A percentile compares a stretch with the other conserved stretches of the same genome.
phyloP scores from a whole-genome alignment of 2,888 invertebrate species.

The Orgyia antiqua region DNA sequence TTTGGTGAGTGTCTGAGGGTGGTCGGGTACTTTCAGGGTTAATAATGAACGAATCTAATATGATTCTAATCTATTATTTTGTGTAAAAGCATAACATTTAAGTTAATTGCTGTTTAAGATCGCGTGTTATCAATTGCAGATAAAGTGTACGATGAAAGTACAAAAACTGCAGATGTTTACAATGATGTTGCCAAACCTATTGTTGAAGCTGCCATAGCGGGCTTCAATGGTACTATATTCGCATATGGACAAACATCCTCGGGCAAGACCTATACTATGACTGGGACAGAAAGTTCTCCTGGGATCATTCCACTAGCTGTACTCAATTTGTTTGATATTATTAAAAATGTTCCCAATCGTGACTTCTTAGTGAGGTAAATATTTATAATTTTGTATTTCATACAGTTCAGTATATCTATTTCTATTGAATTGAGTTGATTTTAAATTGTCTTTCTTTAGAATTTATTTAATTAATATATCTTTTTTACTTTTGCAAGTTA shows the following conservation, averaged over 20 bases:
- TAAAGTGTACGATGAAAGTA: constrained; percentile 81
- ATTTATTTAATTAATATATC: no score
- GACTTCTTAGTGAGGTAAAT: constrained; percentile 85
- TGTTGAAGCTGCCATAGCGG: constrained; percentile 83
- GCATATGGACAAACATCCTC: constrained; percentile 96
- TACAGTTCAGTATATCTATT: no score
- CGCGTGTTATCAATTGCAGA: constrained; percentile 80
- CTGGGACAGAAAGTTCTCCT: constrained; percentile 81
- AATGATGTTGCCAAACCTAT: constrained; percentile 83
- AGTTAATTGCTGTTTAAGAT: background rate
- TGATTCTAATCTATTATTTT: no score
- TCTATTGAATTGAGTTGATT: no score
- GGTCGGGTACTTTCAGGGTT: no score
- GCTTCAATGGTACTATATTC: constrained; percentile 92
- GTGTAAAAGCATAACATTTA: background rate
- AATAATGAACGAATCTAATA: no score
- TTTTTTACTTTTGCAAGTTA: no score
- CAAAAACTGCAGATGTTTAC: constrained; percentile 81
- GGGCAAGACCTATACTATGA: constrained; percentile 92
- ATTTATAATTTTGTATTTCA: background rate
- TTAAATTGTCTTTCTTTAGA: no score
- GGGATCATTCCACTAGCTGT: constrained; percentile 88
- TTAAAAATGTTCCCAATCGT: constrained; percentile 79
- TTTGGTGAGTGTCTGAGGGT: constrained; percentile 62
- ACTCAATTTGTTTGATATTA: constrained; percentile 82